Evolutionary conservation across 2,113 vertebrate species (phyloP).

Genomic region (Octodon degus): DNA sequence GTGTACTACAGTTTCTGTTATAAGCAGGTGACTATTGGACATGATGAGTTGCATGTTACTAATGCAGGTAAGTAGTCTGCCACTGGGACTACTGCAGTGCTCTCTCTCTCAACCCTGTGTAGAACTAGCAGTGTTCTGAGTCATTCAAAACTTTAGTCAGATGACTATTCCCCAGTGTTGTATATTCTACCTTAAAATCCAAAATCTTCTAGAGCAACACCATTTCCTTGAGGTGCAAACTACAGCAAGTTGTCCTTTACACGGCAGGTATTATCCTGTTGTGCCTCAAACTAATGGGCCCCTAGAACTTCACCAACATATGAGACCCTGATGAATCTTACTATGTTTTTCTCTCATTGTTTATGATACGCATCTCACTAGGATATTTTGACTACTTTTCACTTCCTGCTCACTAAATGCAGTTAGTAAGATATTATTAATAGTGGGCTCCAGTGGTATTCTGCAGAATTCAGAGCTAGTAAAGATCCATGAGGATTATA

Average conservation of each 20-base stretch:
- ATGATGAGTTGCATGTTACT: not conserved
- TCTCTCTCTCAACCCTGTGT: constrained; percentile 7
- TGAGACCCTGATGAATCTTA: not conserved
- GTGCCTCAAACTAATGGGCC: not conserved
- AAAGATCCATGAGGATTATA: not conserved
- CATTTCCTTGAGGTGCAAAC: not conserved
- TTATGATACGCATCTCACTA: not conserved
- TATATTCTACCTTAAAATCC: not conserved
- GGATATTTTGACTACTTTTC: not conserved
- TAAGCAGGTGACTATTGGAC: not conserved
- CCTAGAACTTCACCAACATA: not conserved
- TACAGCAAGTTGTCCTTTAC: constrained; percentile 31
- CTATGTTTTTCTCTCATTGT: not conserved
- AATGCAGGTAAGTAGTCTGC: not conserved
- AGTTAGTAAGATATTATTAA: not conserved
- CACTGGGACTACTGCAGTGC: not conserved
- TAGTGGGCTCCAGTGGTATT: not conserved
- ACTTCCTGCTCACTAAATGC: not conserved
- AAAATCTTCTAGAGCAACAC: not conserved
- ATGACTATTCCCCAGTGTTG: not conserved
- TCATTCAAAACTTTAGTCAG: constrained; percentile 33
- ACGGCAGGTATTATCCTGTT: not conserved
- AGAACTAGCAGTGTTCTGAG: constrained; percentile 49
- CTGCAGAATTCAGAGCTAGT: constrained; percentile 26
- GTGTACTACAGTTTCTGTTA: not conserved